phyloP scores from a whole-genome alignment of 2,888 invertebrate species.

The Nemotelus nigrinus region DNA sequence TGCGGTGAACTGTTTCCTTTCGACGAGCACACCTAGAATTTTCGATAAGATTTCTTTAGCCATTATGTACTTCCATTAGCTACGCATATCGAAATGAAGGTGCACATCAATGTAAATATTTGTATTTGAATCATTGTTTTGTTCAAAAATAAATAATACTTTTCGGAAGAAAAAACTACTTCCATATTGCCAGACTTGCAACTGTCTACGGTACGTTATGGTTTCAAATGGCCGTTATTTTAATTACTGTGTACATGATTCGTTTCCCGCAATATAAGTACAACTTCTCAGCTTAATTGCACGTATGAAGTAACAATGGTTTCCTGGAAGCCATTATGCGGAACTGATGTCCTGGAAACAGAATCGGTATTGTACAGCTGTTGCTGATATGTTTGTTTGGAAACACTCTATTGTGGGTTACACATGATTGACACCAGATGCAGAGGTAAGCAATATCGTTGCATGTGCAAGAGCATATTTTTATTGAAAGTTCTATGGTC shows the following conservation, averaged over 20 bases:
- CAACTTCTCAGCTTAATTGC: constrained; percentile 1
- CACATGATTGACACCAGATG: constrained; percentile 54
- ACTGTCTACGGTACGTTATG: constrained; percentile 17
- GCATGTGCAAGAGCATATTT: constrained; percentile 1
- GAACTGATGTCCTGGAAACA: constrained; percentile 15
- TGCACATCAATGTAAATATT: too few relatives aligned
- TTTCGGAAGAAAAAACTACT: too few relatives aligned
- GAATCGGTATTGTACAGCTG: not conserved
- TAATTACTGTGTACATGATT: constrained; percentile 34
- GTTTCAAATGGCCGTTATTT: constrained; percentile 23
- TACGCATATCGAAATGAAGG: too few relatives aligned
- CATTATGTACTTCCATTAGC: too few relatives aligned
- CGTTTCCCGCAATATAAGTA: constrained; percentile 10
- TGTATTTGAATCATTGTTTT: too few relatives aligned
- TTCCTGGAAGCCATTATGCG: constrained; percentile 3
- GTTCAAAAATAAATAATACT: too few relatives aligned
- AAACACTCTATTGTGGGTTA: constrained; percentile 50
- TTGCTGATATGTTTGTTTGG: constrained; percentile 2
- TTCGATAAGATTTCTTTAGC: too few relatives aligned
- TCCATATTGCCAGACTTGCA: not conserved
- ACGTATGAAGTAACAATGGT: constrained; percentile 20
- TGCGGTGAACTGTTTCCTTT: too few relatives aligned
- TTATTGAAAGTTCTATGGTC: too few relatives aligned
- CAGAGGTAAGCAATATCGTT: constrained; percentile 22
- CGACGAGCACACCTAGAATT: too few relatives aligned